phyloP scores from a whole-genome alignment of 2,797 vertebrate genomes.

The Urophycis tenuis region DNA sequence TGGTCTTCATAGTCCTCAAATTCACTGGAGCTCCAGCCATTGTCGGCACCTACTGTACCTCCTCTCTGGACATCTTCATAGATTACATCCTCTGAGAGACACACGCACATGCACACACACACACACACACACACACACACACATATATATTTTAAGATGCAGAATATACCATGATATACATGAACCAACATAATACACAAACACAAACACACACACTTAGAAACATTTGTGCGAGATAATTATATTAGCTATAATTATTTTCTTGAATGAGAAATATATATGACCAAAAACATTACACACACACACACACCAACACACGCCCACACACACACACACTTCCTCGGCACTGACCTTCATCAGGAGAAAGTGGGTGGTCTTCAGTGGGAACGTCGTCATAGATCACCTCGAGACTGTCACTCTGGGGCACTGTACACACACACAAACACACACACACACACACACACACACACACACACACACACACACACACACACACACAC shows the following conservation, averaged over 20 bases:
- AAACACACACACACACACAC: conserved; percentile 4
- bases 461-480: not conserved
- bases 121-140: conserved; percentile 3
- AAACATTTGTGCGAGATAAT: not conserved
- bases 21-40: conserved; percentile 96
- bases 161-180: conserved; percentile 1
- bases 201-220: not conserved
- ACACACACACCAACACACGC: not conserved
- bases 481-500: not conserved
- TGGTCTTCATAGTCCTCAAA: conserved; percentile 96
- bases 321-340: not conserved
- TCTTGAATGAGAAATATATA: not conserved
- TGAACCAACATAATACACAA: not conserved
- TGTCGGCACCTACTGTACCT: conserved; percentile 56
- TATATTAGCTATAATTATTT: not conserved
- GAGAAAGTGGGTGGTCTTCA: conserved; percentile 63
- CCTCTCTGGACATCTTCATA: conserved; percentile 78
- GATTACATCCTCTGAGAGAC: conserved; percentile 65
- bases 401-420: conserved; percentile 66
- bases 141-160: conserved; percentile 5
- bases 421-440: not conserved
- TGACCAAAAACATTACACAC: not conserved
- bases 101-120: conserved; percentile 14
- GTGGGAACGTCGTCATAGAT: conserved; percentile 91
- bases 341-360: conserved; percentile 58